These are phyloP conservation scores for Poeciliopsis paucimaculata DNA, from an alignment of 2,797 vertebrate species.

Conservation along the genomic window DNA sequence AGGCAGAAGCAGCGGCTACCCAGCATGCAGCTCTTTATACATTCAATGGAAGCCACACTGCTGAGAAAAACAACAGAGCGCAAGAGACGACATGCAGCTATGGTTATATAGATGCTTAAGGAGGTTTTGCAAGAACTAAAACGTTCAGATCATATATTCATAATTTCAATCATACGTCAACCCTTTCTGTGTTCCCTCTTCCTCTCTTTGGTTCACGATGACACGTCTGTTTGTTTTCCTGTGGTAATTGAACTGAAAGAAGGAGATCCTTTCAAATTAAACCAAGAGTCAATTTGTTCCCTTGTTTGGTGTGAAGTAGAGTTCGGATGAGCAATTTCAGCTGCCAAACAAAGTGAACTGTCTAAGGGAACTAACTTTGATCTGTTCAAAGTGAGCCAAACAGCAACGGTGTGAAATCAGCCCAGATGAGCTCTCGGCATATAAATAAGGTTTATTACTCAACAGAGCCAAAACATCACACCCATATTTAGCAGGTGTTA, in stretches of 20 bases:
- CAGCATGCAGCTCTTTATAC: not conserved
- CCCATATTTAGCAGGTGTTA: not conserved
- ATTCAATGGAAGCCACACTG: not conserved
- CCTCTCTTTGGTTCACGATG: not conserved
- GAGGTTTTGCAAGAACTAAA: not conserved
- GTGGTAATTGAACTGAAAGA: too few species aligned
- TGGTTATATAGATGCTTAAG: not conserved
- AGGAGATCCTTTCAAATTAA: not conserved
- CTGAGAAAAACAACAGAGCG: not conserved
- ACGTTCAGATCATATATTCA: not conserved
- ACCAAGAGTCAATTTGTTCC: not conserved
- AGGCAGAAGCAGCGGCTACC: not conserved
- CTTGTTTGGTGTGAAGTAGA: not conserved
- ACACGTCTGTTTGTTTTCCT: not conserved
- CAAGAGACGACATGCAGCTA: not conserved
- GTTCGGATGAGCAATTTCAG: not conserved
- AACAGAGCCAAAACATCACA: too few species aligned
- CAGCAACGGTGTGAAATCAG: not conserved
- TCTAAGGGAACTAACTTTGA: not conserved
- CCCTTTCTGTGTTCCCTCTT: not conserved
- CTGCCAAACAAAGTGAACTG: not conserved
- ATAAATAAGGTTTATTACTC: not conserved
- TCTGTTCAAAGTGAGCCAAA: not conserved
- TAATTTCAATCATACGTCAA: not conserved
- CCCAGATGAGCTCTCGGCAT: not conserved